Evolutionary conservation across 1,140 invertebrate species (phyloP), one percentile per base, ranked within the genome.

Genomic region (Aleiodes sp.): DNA sequence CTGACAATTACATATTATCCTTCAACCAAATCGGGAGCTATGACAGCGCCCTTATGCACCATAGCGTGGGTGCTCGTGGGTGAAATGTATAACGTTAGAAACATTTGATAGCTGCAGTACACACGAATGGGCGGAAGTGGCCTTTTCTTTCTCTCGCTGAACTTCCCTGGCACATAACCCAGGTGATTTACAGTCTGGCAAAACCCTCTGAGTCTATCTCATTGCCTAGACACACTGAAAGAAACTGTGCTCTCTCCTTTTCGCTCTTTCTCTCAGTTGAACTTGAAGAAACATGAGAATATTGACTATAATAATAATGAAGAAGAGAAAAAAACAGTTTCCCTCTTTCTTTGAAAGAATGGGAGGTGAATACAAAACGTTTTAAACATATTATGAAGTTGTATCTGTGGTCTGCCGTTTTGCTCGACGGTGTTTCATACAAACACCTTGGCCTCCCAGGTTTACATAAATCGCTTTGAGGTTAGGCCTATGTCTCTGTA

Each of bases 381-480:
- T 9, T 21, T 8, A 24, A 52, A 52, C 16, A n/a, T 24, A 2
- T 21, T 24, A 52, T 21, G 21, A 52, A 24, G 19, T 52, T 52
- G 26, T 24, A 52, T 52, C 46, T 9, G 4, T 6, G 31, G 31
- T 10, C 10, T 4, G 31, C 31, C 10, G 10, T 35, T 35, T 35
- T n/a, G n/a, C n/a, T 35, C 31, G 31, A 35, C 10, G 4, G 31
- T 35, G 31, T 35, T 4, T 6, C 31, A 6, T 35, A 39, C 37
- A 1, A 37, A 39, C 21, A 71, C 43, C 21, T 41, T 57, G 71
- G 74, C 70, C 71, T 73, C 68, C 65, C 73, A 39, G 75, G 80
- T 82, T 84, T 80, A 73, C 79, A 81, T 81, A 83, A 82, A 81
- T 81, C 82, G 77, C 70, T 71, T 52, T 52, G 46, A 52, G 60